Percentiles rank a stretch among this genome's conserved stretches.
Conservation (phyloP, 1,140 invertebrate genomes). For the Pseudobourletiella spinata region DNA sequence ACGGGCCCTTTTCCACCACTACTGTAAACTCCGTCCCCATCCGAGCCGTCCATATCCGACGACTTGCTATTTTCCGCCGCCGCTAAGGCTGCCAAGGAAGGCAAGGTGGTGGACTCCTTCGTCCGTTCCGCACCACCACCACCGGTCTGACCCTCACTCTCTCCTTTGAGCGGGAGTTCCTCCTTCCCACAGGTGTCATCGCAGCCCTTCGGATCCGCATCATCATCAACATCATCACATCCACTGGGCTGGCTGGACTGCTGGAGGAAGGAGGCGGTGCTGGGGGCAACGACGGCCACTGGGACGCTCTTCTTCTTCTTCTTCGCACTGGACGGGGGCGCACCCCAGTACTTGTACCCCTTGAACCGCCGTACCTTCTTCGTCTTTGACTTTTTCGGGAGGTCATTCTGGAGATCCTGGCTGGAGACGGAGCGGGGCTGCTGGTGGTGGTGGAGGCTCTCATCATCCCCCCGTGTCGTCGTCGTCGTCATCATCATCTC, state of each 20-base stretch:
- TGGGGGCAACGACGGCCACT: conserved; percentile 34
- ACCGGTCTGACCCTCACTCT: not conserved
- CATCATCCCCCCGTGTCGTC: conserved; percentile 4
- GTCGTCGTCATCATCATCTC: no score
- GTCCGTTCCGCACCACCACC: not conserved
- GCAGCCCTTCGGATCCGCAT: not conserved
- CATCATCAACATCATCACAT: not conserved
- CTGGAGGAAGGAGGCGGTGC: not conserved
- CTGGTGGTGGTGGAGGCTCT: conserved; percentile 15
- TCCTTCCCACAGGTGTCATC: not conserved
- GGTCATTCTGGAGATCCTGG: not conserved
- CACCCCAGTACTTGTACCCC: conserved; percentile 35
- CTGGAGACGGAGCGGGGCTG: not conserved
- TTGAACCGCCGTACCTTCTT: conserved; percentile 31
- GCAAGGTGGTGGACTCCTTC: not conserved
- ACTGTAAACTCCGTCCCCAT: not conserved
- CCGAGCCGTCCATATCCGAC: not conserved
- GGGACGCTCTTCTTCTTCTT: conserved; percentile 33
- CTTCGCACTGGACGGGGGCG: conserved; percentile 31
- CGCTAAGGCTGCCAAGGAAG: not conserved
- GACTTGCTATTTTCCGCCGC: not conserved
- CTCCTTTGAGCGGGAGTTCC: not conserved
- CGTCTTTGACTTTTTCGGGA: conserved; percentile 6
- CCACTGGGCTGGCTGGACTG: not conserved
- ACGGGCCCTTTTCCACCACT: no score